phyloP scores from a whole-genome alignment of 2,888 invertebrate genomes.

The Opisthograptis luteolata region DNA sequence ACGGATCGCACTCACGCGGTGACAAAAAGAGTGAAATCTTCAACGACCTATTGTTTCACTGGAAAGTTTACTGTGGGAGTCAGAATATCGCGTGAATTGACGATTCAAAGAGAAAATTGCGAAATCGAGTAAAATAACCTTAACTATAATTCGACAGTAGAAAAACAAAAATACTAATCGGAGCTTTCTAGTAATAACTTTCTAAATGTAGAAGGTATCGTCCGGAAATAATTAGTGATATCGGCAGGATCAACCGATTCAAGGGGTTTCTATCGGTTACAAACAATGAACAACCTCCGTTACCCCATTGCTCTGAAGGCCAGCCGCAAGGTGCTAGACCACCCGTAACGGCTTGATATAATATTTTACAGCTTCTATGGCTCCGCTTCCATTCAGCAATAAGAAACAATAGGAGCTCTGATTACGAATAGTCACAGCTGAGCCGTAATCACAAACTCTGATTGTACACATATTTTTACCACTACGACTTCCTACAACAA shows the following conservation, averaged over 20 bases:
- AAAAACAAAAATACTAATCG: not conserved
- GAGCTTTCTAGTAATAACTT: slow-evolving; percentile 19
- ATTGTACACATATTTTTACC: slow-evolving; percentile 29
- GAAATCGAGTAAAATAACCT: slow-evolving; percentile 57
- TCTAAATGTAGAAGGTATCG: slow-evolving; percentile 18
- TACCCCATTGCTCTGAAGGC: slow-evolving; percentile 58
- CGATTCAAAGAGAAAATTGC: slow-evolving; percentile 61
- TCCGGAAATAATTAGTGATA: too few species aligned
- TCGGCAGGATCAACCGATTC: slow-evolving; percentile 2
- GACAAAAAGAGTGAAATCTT: slow-evolving; percentile 82
- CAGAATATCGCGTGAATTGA: slow-evolving; percentile 51
- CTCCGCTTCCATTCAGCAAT: slow-evolving; percentile 21
- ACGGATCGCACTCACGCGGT: slow-evolving; percentile 56
- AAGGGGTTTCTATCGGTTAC: slow-evolving; percentile 6
- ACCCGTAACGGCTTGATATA: slow-evolving; percentile 52
- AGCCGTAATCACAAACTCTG: slow-evolving; percentile 33
- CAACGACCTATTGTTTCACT: slow-evolving; percentile 73
- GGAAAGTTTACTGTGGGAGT: slow-evolving; percentile 77
- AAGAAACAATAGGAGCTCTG: slow-evolving; percentile 35
- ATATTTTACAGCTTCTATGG: slow-evolving; percentile 34
- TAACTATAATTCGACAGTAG: slow-evolving; percentile 20
- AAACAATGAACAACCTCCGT: slow-evolving; percentile 31
- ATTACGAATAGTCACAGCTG: slow-evolving; percentile 33
- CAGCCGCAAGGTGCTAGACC: slow-evolving; percentile 53
- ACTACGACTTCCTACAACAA: slow-evolving; percentile 22